Evolutionary conservation across 2,113 vertebrate species (phyloP).

Genomic region (Engraulis encrasicolus): DNA sequence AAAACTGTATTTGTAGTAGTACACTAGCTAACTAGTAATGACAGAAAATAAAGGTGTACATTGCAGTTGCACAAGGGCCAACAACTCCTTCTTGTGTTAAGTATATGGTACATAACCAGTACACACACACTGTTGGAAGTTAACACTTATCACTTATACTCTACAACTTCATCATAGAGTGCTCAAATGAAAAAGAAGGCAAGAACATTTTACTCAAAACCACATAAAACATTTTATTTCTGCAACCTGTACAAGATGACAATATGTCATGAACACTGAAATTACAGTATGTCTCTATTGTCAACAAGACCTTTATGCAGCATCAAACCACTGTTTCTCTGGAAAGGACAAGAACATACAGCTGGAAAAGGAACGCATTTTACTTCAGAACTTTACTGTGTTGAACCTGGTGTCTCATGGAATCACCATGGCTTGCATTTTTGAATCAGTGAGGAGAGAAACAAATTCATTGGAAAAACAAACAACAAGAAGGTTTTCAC

Average conservation of each 20-base stretch:
- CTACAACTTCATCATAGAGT: too few species aligned
- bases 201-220: background rate
- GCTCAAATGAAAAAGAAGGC: too few species aligned
- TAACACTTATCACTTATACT: too few species aligned
- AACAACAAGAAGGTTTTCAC: background rate
- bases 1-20: too few species aligned
- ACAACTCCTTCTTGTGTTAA: too few species aligned
- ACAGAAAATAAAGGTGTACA: too few species aligned
- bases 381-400: background rate
- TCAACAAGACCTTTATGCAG: background rate
- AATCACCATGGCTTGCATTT: background rate
- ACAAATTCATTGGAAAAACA: background rate
- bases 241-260: background rate
- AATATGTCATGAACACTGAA: background rate
- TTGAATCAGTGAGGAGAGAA: background rate
- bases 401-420: background rate
- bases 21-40: too few species aligned
- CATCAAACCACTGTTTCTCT: background rate
- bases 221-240: background rate
- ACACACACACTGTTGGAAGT: too few species aligned
- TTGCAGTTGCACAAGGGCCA: too few species aligned
- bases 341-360: background rate
- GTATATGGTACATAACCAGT: too few species aligned
- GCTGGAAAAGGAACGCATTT: background rate
- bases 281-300: too few species aligned